Percentiles rank a stretch among this genome's conserved stretches.
phyloP scores from a whole-genome alignment of 2,888 invertebrate species.

The Plagiodera versicolora region DNA sequence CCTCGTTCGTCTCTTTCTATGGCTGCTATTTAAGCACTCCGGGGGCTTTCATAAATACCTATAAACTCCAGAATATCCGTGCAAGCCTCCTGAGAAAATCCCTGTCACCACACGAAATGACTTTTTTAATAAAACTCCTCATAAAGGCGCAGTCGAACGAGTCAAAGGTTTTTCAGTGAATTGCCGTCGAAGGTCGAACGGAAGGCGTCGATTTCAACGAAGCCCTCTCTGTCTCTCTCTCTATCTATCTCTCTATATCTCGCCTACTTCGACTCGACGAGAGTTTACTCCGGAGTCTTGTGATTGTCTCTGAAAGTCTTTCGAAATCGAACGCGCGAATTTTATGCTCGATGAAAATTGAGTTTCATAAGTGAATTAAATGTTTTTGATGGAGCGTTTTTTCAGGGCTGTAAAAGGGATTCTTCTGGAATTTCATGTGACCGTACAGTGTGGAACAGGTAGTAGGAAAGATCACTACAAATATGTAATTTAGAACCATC shows the following conservation, averaged over 20 bases:
- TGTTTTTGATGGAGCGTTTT: neutral
- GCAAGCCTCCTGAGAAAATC: conserved; percentile 11
- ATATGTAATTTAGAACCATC: no score
- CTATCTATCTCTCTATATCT: no score
- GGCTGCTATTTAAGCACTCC: neutral
- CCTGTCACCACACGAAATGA: conserved; percentile 20
- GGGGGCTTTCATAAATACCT: neutral
- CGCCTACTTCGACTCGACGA: conserved; percentile 23
- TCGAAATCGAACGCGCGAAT: conserved; percentile 14
- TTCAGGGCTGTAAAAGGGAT: neutral
- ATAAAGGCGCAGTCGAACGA: conserved; percentile 23
- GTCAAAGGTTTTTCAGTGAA: conserved; percentile 26
- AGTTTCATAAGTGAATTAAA: conserved; percentile 15
- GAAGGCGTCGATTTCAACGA: conserved; percentile 25
- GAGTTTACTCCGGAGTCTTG: conserved; percentile 19
- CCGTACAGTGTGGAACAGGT: no score
- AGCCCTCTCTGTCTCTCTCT: no score
- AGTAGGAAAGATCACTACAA: no score
- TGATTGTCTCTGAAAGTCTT: conserved; percentile 23
- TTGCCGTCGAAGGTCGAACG: conserved; percentile 25
- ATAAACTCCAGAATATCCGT: neutral
- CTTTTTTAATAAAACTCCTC: conserved; percentile 28
- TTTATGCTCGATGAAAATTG: conserved; percentile 19
- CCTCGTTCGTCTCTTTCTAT: neutral
- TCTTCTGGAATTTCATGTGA: neutral